A percentile compares a stretch with the other conserved stretches of the same genome.
Conservation (phyloP, 1,140 invertebrate genomes). For the Diabrotica undecimpunctata region DNA sequence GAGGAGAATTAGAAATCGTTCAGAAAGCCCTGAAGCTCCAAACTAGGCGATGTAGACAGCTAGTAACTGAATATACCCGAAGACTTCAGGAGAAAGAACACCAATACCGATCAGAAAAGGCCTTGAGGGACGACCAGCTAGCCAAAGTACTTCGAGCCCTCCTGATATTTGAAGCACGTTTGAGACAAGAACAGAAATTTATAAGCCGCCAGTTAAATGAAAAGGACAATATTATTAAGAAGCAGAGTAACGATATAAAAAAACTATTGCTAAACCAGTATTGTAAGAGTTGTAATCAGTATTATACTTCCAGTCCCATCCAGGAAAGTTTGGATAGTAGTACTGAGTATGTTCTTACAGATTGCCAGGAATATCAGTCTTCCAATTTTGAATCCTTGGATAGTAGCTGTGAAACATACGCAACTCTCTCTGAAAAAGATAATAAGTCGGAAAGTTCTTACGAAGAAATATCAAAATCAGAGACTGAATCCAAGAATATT, state of each 20-base stretch:
- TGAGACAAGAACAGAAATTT: slow-evolving; percentile 70
- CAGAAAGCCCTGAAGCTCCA: slow-evolving; percentile 62
- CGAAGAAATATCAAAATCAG: slow-evolving; percentile 49
- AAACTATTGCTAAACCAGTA: slow-evolving; percentile 52
- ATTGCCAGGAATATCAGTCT: slow-evolving; percentile 41
- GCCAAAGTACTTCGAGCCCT: slow-evolving; percentile 64
- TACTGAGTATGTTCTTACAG: slow-evolving; percentile 52
- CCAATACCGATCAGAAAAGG: slow-evolving; percentile 57
- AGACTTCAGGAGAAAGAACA: slow-evolving; percentile 59
- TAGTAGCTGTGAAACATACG: slow-evolving; percentile 57
- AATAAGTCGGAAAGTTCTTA: slow-evolving; percentile 43
- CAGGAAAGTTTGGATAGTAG: slow-evolving; percentile 57
- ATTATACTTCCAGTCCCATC: slow-evolving; percentile 53
- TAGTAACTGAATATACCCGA: slow-evolving; percentile 58
- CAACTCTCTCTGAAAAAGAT: slow-evolving; percentile 53
- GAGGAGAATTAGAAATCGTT: slow-evolving; percentile 58
- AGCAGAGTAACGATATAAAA: slow-evolving; percentile 66
- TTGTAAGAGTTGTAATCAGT: slow-evolving; percentile 57
- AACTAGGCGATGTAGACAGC: slow-evolving; percentile 54
- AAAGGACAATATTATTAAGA: slow-evolving; percentile 66
- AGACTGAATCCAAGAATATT: slow-evolving; percentile 50
- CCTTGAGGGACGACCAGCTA: slow-evolving; percentile 63
- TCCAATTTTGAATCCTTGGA: slow-evolving; percentile 52
- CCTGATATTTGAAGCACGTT: slow-evolving; percentile 64
- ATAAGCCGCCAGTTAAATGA: slow-evolving; percentile 64